Percentiles rank a stretch among this genome's conserved stretches.
Evolutionary conservation across 2,888 invertebrate genomes (phyloP).

Genomic region (Sinodicranocentrus sp.): DNA sequence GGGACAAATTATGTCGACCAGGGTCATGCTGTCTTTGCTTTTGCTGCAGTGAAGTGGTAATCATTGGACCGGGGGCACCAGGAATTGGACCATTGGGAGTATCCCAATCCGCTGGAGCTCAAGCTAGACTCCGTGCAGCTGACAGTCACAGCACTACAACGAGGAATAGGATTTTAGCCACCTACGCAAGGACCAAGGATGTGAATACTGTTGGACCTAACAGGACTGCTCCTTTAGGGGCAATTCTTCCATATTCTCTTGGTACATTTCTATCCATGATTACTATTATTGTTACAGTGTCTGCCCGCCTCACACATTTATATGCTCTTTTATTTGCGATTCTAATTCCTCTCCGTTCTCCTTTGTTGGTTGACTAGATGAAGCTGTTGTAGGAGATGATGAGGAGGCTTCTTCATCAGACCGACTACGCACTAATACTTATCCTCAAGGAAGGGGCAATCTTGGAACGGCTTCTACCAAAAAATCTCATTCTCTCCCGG

Average conservation of each 20-base stretch:
- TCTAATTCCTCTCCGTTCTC: slow-evolving; percentile 73
- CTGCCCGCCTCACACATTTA: too few relatives aligned
- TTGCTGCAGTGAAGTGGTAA: slow-evolving; percentile 72
- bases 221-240: slow-evolving; percentile 27
- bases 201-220: slow-evolving; percentile 33
- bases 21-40: slow-evolving; percentile 72
- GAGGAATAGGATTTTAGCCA: slow-evolving; percentile 60
- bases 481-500: slow-evolving; percentile 75
- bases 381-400: slow-evolving; percentile 51
- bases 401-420: slow-evolving; percentile 62
- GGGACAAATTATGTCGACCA: slow-evolving; percentile 74
- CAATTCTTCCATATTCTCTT: slow-evolving; percentile 23
- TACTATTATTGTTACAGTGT: too few relatives aligned
- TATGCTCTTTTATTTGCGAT: slow-evolving; percentile 11
- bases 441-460: slow-evolving; percentile 26
- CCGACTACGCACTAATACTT: slow-evolving; percentile 39
- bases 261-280: slow-evolving; percentile 51
- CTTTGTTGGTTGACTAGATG: slow-evolving; percentile 46
- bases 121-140: slow-evolving; percentile 69
- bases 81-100: slow-evolving; percentile 57
- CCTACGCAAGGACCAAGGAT: slow-evolving; percentile 67
- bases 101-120: slow-evolving; percentile 63
- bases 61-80: slow-evolving; percentile 63
- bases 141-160: slow-evolving; percentile 73
- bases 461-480: slow-evolving; percentile 53